These are phyloP conservation scores for Platysternon megacephalum DNA, from an alignment of 2,113 vertebrate species.

Conservation along the genomic window DNA sequence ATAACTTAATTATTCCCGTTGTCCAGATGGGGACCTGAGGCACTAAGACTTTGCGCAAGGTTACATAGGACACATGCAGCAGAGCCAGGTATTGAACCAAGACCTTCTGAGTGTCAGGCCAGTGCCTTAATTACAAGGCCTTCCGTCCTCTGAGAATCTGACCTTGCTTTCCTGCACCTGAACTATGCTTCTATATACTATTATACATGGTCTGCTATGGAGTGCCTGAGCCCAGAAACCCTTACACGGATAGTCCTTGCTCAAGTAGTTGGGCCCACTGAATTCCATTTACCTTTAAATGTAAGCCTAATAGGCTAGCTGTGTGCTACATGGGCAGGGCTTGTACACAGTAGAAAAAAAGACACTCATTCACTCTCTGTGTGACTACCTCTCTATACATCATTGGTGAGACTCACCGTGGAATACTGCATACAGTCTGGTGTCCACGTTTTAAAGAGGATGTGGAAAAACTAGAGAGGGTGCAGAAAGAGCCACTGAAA, in stretches of 20 bases:
- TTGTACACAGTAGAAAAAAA: background rate
- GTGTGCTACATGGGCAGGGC: background rate
- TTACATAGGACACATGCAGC: background rate
- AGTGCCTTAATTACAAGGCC: background rate
- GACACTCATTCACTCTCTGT: background rate
- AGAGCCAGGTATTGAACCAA: background rate
- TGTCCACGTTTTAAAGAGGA: background rate
- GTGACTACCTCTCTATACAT: background rate
- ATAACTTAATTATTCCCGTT: background rate
- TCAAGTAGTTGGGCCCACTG: background rate
- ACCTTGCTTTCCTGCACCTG: background rate
- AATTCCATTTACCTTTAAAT: background rate
- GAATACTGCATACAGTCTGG: background rate
- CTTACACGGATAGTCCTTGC: background rate
- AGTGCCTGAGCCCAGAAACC: rapidly evolving
- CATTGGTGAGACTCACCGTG: background rate
- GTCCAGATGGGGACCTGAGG: background rate
- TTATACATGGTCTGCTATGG: background rate
- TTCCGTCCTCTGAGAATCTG: background rate
- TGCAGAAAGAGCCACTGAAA: background rate
- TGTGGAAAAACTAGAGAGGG: background rate
- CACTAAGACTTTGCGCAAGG: background rate
- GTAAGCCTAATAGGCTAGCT: background rate
- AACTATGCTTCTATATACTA: background rate
- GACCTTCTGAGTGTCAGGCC: background rate